A percentile compares a stretch with the other conserved stretches of the same genome.
phyloP scores from a whole-genome alignment of 2,797 vertebrate genomes.

The Catostomus latipinnis region DNA sequence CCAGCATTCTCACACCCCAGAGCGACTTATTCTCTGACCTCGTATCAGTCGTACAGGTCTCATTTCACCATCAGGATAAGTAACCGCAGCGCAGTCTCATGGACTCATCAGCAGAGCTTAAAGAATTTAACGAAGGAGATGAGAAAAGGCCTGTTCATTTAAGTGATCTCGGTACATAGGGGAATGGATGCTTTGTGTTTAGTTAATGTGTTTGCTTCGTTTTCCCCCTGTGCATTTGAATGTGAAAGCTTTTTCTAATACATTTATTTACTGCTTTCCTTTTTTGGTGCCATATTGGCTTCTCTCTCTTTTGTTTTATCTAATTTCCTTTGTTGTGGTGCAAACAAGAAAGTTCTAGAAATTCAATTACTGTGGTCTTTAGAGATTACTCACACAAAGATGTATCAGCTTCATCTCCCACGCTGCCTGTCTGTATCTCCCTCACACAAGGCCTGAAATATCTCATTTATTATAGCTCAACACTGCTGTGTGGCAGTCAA shows the following conservation, averaged over 20 bases:
- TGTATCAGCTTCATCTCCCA: slow-evolving; percentile 63
- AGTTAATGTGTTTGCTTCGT: slow-evolving; percentile 57
- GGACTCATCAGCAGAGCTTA: slow-evolving; percentile 57
- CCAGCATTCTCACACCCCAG: slow-evolving; percentile 16
- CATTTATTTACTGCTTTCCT: slow-evolving; percentile 70
- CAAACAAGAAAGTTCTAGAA: slow-evolving; percentile 75
- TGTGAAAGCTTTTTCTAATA: slow-evolving; percentile 66
- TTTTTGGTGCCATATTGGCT: slow-evolving; percentile 60
- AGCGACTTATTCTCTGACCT: slow-evolving; percentile 34
- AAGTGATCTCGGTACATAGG: slow-evolving; percentile 55
- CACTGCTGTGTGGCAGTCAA: slow-evolving; percentile 71
- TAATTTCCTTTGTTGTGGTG: slow-evolving; percentile 77
- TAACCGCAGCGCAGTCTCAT: slow-evolving; percentile 44
- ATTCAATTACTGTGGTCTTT: slow-evolving; percentile 75
- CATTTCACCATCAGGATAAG: slow-evolving; percentile 38
- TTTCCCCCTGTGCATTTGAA: slow-evolving; percentile 62
- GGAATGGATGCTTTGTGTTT: slow-evolving; percentile 51
- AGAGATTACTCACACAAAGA: slow-evolving; percentile 74
- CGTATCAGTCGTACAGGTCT: slow-evolving; percentile 18
- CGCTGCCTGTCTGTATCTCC: slow-evolving; percentile 47
- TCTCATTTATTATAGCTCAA: slow-evolving; percentile 76
- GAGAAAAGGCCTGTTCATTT: slow-evolving; percentile 55
- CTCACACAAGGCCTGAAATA: slow-evolving; percentile 59
- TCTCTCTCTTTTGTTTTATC: slow-evolving; percentile 68
- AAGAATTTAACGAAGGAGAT: slow-evolving; percentile 58